Conservation (phyloP, 1,140 invertebrate species). For the Helicoverpa armigera region DNA sequence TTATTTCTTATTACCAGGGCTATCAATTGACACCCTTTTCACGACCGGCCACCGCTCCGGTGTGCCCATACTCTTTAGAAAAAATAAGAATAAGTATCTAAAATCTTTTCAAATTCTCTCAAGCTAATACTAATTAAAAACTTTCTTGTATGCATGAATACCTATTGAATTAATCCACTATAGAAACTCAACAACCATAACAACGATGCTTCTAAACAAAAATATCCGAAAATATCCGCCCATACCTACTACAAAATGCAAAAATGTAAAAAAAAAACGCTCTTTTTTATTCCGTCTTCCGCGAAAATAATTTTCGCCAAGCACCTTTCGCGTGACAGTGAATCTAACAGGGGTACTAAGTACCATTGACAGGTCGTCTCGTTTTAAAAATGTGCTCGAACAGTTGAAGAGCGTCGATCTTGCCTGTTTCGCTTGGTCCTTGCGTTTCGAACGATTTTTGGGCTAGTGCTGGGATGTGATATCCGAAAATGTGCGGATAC, state of each 20-base stretch:
- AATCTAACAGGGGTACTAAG: constrained; percentile 57
- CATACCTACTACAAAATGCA: neutral
- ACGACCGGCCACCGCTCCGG: too few species aligned
- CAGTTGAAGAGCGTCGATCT: constrained; percentile 41
- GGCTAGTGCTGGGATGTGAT: constrained; percentile 21
- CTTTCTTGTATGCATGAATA: neutral
- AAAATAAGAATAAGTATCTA: neutral
- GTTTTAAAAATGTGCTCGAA: constrained; percentile 51
- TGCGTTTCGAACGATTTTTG: constrained; percentile 44
- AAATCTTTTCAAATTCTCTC: neutral
- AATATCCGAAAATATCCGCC: neutral
- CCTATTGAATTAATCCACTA: neutral
- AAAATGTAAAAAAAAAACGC: neutral
- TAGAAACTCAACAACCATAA: too few species aligned
- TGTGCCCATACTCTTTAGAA: neutral
- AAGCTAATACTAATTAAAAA: neutral
- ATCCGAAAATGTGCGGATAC: neutral
- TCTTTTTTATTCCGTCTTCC: constrained; percentile 7
- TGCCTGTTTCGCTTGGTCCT: constrained; percentile 51
- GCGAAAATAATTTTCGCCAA: constrained; percentile 34
- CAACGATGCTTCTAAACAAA: too few species aligned
- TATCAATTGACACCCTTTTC: too few species aligned
- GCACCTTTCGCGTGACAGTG: constrained; percentile 20
- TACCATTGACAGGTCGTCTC: constrained; percentile 56
- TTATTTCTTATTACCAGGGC: too few species aligned